Base-by-base conservation (phyloP, 2,113 vertebrate species). In the Chlorodrepanis virens region DNA sequence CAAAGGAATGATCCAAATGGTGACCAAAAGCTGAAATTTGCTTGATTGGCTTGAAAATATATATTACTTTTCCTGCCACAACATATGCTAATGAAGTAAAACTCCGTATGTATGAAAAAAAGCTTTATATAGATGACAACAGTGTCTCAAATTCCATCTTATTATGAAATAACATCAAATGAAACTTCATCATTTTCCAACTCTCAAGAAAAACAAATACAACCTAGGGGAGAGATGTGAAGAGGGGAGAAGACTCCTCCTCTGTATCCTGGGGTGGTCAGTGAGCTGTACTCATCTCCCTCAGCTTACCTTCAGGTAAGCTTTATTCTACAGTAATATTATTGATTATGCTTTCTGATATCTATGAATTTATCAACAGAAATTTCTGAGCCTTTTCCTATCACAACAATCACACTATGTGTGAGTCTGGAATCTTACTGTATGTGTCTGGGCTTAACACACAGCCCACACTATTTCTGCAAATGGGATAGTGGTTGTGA, bases 401-500 rank as follows among this genome's bases (percentile, higher is more conserved):
- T 39, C 39, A 37, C 18, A 53, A 28, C 9, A 45, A 19, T 45
- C 4, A 37, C 14, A 5, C 5, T 59, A 17, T 29, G 24, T 40
- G 10, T 67, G 35, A 42, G 25, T 59, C 61, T 50, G 5, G 17
- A 67, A 42, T 59, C 31, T 13, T 21, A 50, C 3, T 35, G 29
- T 24, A 25, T 35, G 6, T 35, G 44, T 31, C 31, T 5, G 4
- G 35, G 25, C 11, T 53, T n/a, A 39, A 44, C 0, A 0, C 6
- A 6, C 6, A 27, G 4, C 45, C 8, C n/a, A 53, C 23, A 45
- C 1, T 28, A 33, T 39, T 77, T 60, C 8, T 27, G 33, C 28
- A 45, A 37, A 44, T 39, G 39, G 18, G 23, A 28, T 27, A 23
- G 18, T 37, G 11, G 2, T 44, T 44, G 33, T 31, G 22, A 53